Evolutionary conservation across 2,113 vertebrate species (phyloP).

Genomic region (Lycocorax pyrrhopterus): DNA sequence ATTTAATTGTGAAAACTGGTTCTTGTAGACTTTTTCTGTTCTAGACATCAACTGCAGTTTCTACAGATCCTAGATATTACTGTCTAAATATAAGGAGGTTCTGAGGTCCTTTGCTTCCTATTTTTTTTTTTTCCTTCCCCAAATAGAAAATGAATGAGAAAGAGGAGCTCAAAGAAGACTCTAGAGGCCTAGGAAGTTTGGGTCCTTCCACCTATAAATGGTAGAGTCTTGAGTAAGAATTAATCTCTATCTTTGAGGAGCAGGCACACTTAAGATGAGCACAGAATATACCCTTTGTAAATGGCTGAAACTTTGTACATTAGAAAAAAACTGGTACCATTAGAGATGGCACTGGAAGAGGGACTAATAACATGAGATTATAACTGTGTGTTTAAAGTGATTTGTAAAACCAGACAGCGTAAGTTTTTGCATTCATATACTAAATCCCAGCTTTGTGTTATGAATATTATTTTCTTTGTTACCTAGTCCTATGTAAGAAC

Average conservation of each 20-base stretch:
- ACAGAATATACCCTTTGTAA: background rate
- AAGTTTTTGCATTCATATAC: background rate
- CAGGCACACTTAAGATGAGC: background rate
- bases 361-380: slow-evolving; percentile 5
- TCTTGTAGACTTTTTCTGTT: background rate
- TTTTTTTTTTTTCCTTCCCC: background rate
- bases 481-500: slow-evolving; percentile 50
- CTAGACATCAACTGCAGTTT: background rate
- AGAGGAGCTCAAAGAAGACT: background rate
- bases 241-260: background rate
- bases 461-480: slow-evolving; percentile 48
- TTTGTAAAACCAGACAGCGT: slow-evolving; percentile 50
- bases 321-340: background rate
- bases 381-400: background rate
- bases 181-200: background rate
- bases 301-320: background rate
- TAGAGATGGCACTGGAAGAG: background rate
- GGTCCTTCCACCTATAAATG: background rate
- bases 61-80: background rate
- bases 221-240: background rate
- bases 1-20: background rate
- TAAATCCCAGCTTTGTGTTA: slow-evolving; percentile 49
- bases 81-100: background rate
- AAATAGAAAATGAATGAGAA: background rate
- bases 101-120: background rate